Conservation (phyloP, 2,888 invertebrate species). For the Norana najaformis region DNA sequence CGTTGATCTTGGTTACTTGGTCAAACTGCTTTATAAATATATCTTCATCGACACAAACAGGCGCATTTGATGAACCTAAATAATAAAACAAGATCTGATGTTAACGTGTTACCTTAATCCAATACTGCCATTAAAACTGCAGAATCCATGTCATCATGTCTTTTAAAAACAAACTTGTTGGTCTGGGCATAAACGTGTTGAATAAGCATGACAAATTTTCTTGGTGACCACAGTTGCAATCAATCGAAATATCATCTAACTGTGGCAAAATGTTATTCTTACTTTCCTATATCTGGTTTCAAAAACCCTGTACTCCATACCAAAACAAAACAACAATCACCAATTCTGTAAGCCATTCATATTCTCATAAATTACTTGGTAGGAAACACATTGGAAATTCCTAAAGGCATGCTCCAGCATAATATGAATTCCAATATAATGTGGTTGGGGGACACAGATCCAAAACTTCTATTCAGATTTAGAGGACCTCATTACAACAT, state of each 20-base stretch:
- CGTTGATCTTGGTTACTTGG: conserved; percentile 77
- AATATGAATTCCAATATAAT: too few species aligned
- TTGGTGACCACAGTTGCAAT: background rate
- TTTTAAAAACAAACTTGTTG: background rate
- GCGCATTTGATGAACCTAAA: conserved; percentile 15
- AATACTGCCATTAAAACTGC: background rate
- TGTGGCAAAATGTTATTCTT: background rate
- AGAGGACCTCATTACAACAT: too few species aligned
- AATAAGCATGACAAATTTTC: background rate
- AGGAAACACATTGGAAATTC: too few species aligned
- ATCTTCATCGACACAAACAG: conserved; percentile 79
- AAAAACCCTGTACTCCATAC: background rate
- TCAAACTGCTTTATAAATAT: conserved; percentile 84
- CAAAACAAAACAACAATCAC: background rate
- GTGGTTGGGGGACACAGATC: too few species aligned
- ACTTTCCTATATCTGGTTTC: background rate
- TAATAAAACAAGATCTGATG: background rate
- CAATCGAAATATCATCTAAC: background rate
- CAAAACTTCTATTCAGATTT: too few species aligned
- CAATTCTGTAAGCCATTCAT: background rate
- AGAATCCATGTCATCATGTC: background rate
- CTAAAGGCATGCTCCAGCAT: too few species aligned
- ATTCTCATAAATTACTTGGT: background rate
- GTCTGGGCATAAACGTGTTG: background rate
- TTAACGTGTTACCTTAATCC: background rate